Evolutionary conservation across 2,113 vertebrate species (phyloP), one percentile per base, ranked within the genome.

Genomic region (Forbesichthys agassizii): DNA sequence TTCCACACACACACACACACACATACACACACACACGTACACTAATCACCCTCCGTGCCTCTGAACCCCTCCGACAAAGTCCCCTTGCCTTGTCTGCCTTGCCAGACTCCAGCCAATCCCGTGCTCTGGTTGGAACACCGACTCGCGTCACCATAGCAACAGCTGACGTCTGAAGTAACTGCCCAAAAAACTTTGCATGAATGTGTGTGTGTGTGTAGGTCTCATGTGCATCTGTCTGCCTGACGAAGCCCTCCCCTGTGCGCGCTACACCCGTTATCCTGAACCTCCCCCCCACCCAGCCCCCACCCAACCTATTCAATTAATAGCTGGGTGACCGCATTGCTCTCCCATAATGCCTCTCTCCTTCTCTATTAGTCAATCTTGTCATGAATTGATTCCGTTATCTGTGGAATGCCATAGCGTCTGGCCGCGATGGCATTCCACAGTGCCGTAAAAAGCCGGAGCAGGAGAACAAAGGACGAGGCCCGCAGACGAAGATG

Each of bases 81-180:
- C 74, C 78, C 64, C 77, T 68, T 64, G 48, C 82, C 81, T 76
- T 33, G 76, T 65, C 69, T 82, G 84, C 82, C 66, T 81, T 53
- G 54, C 75, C 84, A 79, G 64, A 74, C 69, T 76, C 61, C 73
- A 88, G 75, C 88, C 89, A 86, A 90, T 91, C 84, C 79, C 13
- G 68, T 18, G 68, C 84, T 63, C 78, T 56, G 59, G 68, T 80
- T 85, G 78, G 80, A 87, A 90, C 80, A 75, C 79, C 57, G 84
- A 77, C 81, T 84, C 67, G 78, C 85, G 62, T 92, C 87, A 88
- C 91, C 89, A 92, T 92, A 87, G 92, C 91, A 92, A 93, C 92
- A 93, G 89, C 91, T 92, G 91, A 92, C 91, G 89, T 92, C 82
- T 69, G 88, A 90, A 83, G 83, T 87, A 91, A 78, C 80, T 67